Percentiles rank a stretch among this genome's conserved stretches.
phyloP scores from a whole-genome alignment of 2,797 vertebrate genomes.

The Alosa sapidissima region DNA sequence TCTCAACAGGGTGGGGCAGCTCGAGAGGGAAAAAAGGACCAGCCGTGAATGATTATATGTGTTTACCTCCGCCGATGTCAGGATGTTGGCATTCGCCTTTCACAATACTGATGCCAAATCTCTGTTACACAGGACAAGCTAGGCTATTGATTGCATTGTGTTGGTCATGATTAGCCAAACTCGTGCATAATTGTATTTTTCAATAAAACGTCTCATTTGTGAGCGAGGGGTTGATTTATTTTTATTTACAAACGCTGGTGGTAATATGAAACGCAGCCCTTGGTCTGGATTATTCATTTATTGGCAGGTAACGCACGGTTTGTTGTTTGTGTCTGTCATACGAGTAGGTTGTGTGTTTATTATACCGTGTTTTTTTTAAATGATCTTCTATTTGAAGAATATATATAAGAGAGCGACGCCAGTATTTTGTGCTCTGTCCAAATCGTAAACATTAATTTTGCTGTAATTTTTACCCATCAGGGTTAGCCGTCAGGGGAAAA shows the following conservation, averaged over 20 bases:
- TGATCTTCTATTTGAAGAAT: not conserved
- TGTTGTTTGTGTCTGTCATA: not conserved
- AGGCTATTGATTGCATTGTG: slow-evolving; percentile 73
- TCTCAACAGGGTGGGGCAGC: slow-evolving; percentile 72
- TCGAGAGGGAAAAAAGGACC: slow-evolving; percentile 30
- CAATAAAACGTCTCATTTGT: slow-evolving; percentile 11
- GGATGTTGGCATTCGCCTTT: slow-evolving; percentile 79
- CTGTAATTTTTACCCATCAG: not conserved
- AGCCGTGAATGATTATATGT: slow-evolving; percentile 15
- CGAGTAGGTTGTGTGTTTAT: not conserved
- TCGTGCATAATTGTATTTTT: slow-evolving; percentile 9
- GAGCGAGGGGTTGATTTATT: not conserved
- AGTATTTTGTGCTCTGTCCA: not conserved
- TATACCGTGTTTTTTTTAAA: not conserved
- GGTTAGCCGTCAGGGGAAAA: not conserved
- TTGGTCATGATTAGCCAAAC: slow-evolving; percentile 44
- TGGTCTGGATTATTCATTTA: not conserved
- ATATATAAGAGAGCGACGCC: not conserved
- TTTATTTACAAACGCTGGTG: slow-evolving; percentile 31
- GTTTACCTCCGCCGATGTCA: slow-evolving; percentile 51
- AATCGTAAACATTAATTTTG: not conserved
- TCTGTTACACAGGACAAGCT: not conserved
- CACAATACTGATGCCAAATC: slow-evolving; percentile 78
- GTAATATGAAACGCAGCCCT: not conserved
- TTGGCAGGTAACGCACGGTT: not conserved